A percentile compares a stretch with the other conserved stretches of the same genome.
Conservation (phyloP, 2,113 vertebrate species). For the Turnix velox region DNA sequence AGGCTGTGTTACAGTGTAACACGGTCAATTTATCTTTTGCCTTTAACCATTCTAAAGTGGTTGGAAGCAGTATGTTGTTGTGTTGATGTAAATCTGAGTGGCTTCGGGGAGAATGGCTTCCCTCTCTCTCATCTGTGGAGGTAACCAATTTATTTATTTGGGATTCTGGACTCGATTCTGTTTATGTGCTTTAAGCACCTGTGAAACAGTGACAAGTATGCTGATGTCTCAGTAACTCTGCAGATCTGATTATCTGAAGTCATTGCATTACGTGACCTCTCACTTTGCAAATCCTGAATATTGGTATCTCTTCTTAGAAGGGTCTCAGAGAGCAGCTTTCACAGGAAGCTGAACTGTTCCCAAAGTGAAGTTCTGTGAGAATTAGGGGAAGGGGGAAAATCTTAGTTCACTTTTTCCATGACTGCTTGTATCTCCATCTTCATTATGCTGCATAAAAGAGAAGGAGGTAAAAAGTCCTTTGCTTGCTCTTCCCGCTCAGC, state of each 20-base stretch:
- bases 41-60: conserved; percentile 3
- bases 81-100: not conserved
- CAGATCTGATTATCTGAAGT: not conserved
- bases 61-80: not conserved
- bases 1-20: not conserved
- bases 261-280: not conserved
- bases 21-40: not conserved
- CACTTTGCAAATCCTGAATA: not conserved
- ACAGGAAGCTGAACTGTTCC: not conserved
- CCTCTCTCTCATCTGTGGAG: not conserved
- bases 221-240: not conserved
- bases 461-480: not conserved
- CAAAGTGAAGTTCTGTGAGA: not conserved
- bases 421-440: not conserved
- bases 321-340: not conserved
- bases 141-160: conserved; percentile 25
- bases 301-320: not conserved
- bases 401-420: not conserved
- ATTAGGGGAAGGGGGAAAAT: not conserved
- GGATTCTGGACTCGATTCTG: conserved; percentile 26
- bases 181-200: conserved; percentile 22
- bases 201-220: conserved; percentile 22
- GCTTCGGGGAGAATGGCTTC: not conserved
- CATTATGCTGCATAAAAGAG: not conserved
- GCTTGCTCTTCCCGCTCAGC: not conserved